These are phyloP conservation scores for Platysteira castanea DNA, from an alignment of 2,113 vertebrate species.

Conservation along the genomic window DNA sequence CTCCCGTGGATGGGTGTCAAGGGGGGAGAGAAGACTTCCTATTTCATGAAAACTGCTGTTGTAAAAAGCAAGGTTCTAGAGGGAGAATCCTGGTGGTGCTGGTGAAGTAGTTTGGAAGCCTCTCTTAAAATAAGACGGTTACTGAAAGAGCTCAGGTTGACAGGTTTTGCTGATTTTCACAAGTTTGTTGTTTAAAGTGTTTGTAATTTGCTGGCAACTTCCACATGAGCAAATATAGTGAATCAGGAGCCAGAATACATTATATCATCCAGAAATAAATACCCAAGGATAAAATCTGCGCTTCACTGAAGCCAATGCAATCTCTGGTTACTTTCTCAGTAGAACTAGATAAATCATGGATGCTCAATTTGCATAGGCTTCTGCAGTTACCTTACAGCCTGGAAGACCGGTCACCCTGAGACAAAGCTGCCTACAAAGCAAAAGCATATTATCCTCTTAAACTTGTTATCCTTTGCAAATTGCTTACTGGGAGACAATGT, in stretches of 20 bases:
- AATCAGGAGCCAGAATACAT: neutral
- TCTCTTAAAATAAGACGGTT: neutral
- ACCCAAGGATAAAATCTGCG: neutral
- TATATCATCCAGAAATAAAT: neutral
- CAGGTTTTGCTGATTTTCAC: neutral
- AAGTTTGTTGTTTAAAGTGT: neutral
- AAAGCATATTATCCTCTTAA: neutral
- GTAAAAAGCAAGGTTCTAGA: neutral
- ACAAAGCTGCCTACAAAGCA: neutral
- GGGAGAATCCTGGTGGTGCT: neutral
- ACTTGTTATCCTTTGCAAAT: neutral
- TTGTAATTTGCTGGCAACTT: neutral
- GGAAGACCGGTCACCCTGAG: neutral
- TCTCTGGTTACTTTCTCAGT: neutral
- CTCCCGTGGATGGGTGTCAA: fast-evolving
- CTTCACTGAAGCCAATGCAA: neutral
- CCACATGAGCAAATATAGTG: neutral
- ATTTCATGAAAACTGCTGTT: fast-evolving
- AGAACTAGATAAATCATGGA: neutral
- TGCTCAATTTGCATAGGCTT: neutral
- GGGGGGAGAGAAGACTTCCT: neutral
- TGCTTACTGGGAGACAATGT: neutral
- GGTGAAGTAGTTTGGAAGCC: neutral
- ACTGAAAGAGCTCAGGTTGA: neutral
- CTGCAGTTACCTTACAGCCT: neutral